Percentiles rank a stretch among this genome's conserved stretches.
These are phyloP conservation scores for Austrofundulus limnaeus DNA, from an alignment of 2,113 vertebrate species.

Conservation along the genomic window DNA sequence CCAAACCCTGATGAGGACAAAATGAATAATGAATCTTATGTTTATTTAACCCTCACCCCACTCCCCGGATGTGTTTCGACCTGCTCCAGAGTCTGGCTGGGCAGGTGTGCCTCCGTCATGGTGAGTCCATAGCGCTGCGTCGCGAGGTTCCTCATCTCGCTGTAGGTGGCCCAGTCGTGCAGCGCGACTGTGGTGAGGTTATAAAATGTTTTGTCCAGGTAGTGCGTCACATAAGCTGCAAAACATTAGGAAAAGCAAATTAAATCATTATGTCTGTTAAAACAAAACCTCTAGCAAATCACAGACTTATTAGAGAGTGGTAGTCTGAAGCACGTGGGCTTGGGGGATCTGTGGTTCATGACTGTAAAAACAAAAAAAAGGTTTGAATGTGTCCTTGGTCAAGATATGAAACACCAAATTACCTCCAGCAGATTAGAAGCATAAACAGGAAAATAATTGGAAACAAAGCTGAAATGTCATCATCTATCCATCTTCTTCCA, in stretches of 20 bases:
- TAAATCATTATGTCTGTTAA: not conserved
- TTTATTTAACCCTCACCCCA: not conserved
- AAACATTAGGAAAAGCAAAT: not conserved
- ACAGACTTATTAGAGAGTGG: not conserved
- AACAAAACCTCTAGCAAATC: not conserved
- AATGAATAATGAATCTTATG: not conserved
- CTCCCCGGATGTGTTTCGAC: slow-evolving; percentile 57
- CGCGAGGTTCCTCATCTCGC: slow-evolving; percentile 97
- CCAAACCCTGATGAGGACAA: slow-evolving; percentile 85
- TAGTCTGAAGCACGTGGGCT: not conserved
- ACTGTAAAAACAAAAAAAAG: too few relatives aligned
- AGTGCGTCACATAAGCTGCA: slow-evolving; percentile 95
- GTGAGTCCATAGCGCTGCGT: slow-evolving; percentile 92
- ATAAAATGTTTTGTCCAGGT: slow-evolving; percentile 98
- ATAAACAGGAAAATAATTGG: too few relatives aligned
- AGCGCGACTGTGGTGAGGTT: slow-evolving; percentile 97
- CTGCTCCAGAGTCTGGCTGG: slow-evolving; percentile 98
- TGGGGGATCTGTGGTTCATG: too few relatives aligned
- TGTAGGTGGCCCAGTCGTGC: slow-evolving; percentile 99
- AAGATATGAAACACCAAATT: too few relatives aligned
- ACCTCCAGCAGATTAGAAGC: too few relatives aligned
- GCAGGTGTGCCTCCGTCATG: slow-evolving; percentile 97
- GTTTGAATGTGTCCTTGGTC: too few relatives aligned
- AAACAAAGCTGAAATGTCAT: too few relatives aligned
- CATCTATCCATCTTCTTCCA: too few relatives aligned